Conservation (phyloP, 2,888 invertebrate species). For the Gastracanthus pulcherrimus region DNA sequence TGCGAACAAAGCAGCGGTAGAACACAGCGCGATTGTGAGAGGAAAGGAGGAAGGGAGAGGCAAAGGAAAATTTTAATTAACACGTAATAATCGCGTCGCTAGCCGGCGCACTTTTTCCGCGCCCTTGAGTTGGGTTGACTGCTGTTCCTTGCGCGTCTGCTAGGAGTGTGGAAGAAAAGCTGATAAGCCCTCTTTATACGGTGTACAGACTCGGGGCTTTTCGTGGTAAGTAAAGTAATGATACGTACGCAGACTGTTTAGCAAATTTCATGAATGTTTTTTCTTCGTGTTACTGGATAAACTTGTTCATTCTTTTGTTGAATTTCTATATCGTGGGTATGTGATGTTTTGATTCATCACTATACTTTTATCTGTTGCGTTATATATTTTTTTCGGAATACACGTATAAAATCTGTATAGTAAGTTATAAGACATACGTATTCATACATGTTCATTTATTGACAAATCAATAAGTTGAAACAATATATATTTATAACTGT, state of each 20-base stretch:
- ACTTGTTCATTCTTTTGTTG: too few relatives aligned
- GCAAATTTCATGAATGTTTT: neutral
- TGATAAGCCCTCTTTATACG: neutral
- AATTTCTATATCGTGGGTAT: too few relatives aligned
- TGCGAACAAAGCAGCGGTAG: neutral
- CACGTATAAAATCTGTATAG: too few relatives aligned
- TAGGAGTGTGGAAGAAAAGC: neutral
- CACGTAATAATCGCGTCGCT: slow-evolving; percentile 16
- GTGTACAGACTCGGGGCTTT: neutral
- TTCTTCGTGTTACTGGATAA: too few relatives aligned
- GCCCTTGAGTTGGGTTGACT: neutral
- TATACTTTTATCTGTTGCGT: too few relatives aligned
- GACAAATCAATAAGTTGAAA: too few relatives aligned
- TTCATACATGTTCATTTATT: too few relatives aligned
- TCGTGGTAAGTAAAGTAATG: neutral
- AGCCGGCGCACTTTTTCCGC: neutral
- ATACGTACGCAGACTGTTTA: neutral
- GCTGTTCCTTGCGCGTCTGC: neutral
- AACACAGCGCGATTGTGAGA: neutral
- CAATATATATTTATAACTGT: too few relatives aligned
- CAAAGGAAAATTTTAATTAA: slow-evolving; percentile 38
- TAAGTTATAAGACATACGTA: too few relatives aligned
- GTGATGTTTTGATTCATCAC: too few relatives aligned
- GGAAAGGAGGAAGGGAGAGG: neutral
- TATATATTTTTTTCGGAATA: too few relatives aligned